Base-by-base conservation (phyloP, 1,140 invertebrate genomes). In the Drosophila bocki region DNA sequence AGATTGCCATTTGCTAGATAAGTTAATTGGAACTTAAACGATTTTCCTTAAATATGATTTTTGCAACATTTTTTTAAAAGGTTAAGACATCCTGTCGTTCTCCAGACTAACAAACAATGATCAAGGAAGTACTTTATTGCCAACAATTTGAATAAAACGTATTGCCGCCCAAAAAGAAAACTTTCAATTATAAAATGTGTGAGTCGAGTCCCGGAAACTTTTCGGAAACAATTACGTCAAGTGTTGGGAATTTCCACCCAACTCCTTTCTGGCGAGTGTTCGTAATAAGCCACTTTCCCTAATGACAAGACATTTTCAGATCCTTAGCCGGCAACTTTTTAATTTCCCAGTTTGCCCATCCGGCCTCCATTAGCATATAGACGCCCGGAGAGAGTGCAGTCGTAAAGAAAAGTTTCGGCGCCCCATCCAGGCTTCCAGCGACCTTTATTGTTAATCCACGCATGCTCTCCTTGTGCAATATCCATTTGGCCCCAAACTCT, bases 341-440 rank as follows among this genome's bases (percentile, higher is more conserved):
- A 84, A 87, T 87, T 87, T 87, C 83, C 83, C 83, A 77, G 81
- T 87, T 82, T 82, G 83, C 83, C 64, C 83, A 72, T 86, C 96
- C 96, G 22, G 96, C 72, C 79, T 93, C 94, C 82, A 76, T 93
- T 65, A 78, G 62, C 76, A 80, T 75, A 50, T 70, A 68, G 61
- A 74, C 58, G 58, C 35, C 67, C 35, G 39, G 19, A 33, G 69
- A 74, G 75, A 78, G 57, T 78, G 75, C 75, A 78, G 75, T 78
- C 75, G 70, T 87, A 87, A 87, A 87, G 84, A 87, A 80, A 74
- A 84, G 58, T 79, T 69, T 70, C 63, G 50, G 19, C 26, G 44
- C 57, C 41, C 61, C 42, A 13, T 7, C 50, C 29, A 50, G 47
- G 19, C 17, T 57, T 19, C 65, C 51, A 41, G 15, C 12, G 22